These are phyloP conservation scores for Mus pahari DNA, from an alignment of 2,113 vertebrate species.

Conservation along the genomic window DNA sequence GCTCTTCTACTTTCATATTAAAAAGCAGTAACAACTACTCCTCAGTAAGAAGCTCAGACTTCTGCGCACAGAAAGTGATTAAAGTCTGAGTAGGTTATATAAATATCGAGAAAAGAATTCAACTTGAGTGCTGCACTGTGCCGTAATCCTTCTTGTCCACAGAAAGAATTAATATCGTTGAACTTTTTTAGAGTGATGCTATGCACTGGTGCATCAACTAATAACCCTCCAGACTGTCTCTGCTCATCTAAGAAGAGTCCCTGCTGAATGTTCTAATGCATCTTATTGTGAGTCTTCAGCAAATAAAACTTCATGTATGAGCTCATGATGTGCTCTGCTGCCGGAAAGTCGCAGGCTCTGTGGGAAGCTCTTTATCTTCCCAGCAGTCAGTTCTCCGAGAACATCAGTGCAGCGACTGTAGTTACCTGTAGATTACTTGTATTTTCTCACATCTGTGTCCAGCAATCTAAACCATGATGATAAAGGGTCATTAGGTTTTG, in stretches of 20 bases:
- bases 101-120: slow-evolving; percentile 72
- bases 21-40: slow-evolving; percentile 67
- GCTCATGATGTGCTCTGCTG: slow-evolving; percentile 97
- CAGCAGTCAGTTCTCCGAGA: slow-evolving; percentile 96
- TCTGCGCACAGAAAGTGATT: slow-evolving; percentile 67
- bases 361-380: slow-evolving; percentile 99
- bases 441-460: slow-evolving; percentile 95
- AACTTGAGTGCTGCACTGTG: slow-evolving; percentile 72
- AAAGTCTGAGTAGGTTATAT: slow-evolving; percentile 52
- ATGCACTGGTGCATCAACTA: slow-evolving; percentile 87
- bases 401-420: slow-evolving; percentile 94
- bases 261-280: slow-evolving; percentile 90
- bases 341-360: slow-evolving; percentile 94
- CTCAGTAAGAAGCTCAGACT: slow-evolving; percentile 57
- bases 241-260: slow-evolving; percentile 87
- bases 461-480: slow-evolving; percentile 94
- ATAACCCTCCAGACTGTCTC: slow-evolving; percentile 87
- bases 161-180: slow-evolving; percentile 77
- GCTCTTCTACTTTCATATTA: slow-evolving; percentile 60
- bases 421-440: slow-evolving; percentile 94
- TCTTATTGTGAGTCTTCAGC: slow-evolving; percentile 91
- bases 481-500: slow-evolving; percentile 94
- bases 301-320: slow-evolving; percentile 96
- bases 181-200: slow-evolving; percentile 84
- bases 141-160: slow-evolving; percentile 59